Evolutionary conservation across 1,140 invertebrate species (phyloP).

Genomic region (Nasonia vitripennis): DNA sequence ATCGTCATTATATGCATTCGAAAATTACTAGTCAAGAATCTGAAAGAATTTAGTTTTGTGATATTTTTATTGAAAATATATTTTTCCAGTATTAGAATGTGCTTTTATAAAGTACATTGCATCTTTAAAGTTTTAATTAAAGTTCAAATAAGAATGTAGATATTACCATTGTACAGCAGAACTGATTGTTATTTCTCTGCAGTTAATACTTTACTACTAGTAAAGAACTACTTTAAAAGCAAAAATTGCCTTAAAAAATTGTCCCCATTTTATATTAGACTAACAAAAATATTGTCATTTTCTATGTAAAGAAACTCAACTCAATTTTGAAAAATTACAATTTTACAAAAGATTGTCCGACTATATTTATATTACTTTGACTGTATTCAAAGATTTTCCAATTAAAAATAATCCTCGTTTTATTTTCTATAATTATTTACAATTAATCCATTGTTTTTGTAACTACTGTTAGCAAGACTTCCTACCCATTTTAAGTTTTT

Average conservation of each 20-base stretch:
- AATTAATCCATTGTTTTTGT: slow-evolving; percentile 38
- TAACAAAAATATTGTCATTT: slow-evolving; percentile 26
- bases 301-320: slow-evolving; percentile 33
- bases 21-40: neutral
- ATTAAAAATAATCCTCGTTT: slow-evolving; percentile 40
- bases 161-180: neutral
- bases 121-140: slow-evolving; percentile 6
- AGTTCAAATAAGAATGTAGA: neutral
- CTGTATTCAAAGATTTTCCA: slow-evolving; percentile 38
- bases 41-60: neutral
- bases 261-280: slow-evolving; percentile 21
- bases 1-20: slow-evolving; percentile 9
- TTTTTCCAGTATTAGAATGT: neutral
- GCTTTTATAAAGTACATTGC: slow-evolving; percentile 2
- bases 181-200: slow-evolving; percentile 25
- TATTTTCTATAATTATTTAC: slow-evolving; percentile 43
- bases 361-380: slow-evolving; percentile 35
- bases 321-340: slow-evolving; percentile 25
- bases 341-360: slow-evolving; percentile 21
- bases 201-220: neutral
- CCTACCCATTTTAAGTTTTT: slow-evolving; percentile 52
- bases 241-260: neutral
- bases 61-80: neutral
- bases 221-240: neutral
- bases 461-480: slow-evolving; percentile 32